Base-by-base conservation (phyloP, 1,140 invertebrate species). In the Limonius californicus region DNA sequence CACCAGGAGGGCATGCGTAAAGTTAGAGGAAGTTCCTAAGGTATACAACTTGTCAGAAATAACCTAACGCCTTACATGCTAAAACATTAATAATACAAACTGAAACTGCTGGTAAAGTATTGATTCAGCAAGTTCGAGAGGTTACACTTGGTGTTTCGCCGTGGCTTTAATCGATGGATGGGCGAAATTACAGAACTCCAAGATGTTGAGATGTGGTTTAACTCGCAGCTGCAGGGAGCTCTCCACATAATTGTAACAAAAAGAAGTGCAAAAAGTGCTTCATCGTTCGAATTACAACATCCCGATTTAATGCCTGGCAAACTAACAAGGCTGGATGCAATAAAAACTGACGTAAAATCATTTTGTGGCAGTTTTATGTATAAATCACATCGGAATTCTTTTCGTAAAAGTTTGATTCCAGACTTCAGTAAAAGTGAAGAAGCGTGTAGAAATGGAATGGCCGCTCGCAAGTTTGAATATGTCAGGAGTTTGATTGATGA, bases 81-180 rank as follows among this genome's bases (percentile, higher is more conserved):
- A 50, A 18, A 50, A 50, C 45, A 50, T 50, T 50, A 50, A 50
- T 50, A 50, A 50, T 50, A 50, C 45, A 50, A 50, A 50, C 45
- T 50, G 45, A 50, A 50, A 14, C 16, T 16, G 45, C 16, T 21
- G 45, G 45, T 50, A 18, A 50, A 50, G 16, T 50, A 50, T 50
- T 21, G 45, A 50, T 50, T 50, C 14, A 50, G 14, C 45, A 50
- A 50, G 20, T 50, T 21, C 42, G 42, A 45, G 42, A 45, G 42
- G 42, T 45, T 45, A 45, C 42, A 45, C 16, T 45, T 18, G 16
- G 45, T 50, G 16, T 50, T 19, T 21, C 16, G 14, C 20, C 2
- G n/a, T 14, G 11, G 11, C 16, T 50, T 50, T 50, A 50, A 50
- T 50, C 45, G 45, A 50, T 50, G 45, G 45, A 45, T 14, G 35